These are phyloP conservation scores for Mesoligia furuncula DNA, from an alignment of 2,888 invertebrate species.

Conservation along the genomic window DNA sequence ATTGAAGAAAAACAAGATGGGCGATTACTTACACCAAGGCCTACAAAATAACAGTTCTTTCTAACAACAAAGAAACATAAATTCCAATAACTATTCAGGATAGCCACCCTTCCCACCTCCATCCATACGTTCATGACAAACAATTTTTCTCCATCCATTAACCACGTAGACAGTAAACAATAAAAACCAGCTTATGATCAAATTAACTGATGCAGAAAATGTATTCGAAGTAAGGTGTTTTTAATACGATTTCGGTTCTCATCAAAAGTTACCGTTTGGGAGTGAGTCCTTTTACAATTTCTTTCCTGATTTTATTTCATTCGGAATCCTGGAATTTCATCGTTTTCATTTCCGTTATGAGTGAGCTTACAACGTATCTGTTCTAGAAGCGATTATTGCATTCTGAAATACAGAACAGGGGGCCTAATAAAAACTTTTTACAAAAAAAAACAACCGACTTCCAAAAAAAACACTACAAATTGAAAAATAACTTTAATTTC, in stretches of 20 bases:
- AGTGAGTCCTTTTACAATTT: not conserved
- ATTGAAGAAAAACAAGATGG: not conserved
- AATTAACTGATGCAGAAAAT: not conserved
- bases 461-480: too few relatives aligned
- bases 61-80: not conserved
- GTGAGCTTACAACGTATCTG: not conserved
- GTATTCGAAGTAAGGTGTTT: slow-evolving; percentile 17
- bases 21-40: not conserved
- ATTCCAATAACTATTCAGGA: not conserved
- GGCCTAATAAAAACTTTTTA: too few relatives aligned
- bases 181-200: not conserved
- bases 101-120: not conserved
- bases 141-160: not conserved
- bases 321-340: slow-evolving; percentile 5
- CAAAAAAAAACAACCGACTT: too few relatives aligned
- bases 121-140: not conserved
- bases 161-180: not conserved
- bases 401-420: not conserved
- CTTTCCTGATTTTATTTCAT: slow-evolving; percentile 6
- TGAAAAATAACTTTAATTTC: too few relatives aligned
- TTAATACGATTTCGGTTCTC: slow-evolving; percentile 8
- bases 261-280: slow-evolving; percentile 16
- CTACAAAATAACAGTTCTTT: not conserved
- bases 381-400: not conserved
- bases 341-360: not conserved